Percentiles rank a stretch among this genome's conserved stretches.
Evolutionary conservation across 2,888 invertebrate genomes (phyloP).

Genomic region (Platerodrilus igneus): DNA sequence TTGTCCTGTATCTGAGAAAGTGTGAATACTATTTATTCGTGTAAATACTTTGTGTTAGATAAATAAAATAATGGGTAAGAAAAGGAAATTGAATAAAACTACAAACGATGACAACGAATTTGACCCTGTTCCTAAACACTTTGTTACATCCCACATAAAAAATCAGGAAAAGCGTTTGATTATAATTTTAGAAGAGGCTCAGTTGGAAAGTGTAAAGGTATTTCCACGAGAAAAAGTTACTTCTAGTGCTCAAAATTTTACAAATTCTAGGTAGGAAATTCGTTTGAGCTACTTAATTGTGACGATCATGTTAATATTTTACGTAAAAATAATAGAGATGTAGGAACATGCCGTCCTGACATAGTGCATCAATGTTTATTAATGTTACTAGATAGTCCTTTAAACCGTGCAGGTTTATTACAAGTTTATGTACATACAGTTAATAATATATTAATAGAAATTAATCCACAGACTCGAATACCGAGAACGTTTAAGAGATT

Average conservation of each 20-base stretch:
- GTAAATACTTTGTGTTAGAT: conserved; percentile 14
- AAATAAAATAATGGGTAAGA: conserved; percentile 50
- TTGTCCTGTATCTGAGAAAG: not conserved
- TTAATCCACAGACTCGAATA: conserved; percentile 95
- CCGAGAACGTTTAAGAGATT: conserved; percentile 96
- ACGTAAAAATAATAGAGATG: conserved; percentile 81
- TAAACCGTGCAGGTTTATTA: conserved; percentile 92
- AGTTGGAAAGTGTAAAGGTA: conserved; percentile 94
- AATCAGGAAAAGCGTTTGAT: conserved; percentile 88
- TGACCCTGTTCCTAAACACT: conserved; percentile 72
- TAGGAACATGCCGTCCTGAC: conserved; percentile 88
- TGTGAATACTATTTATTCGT: conserved; percentile 3
- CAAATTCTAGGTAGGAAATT: conserved; percentile 67
- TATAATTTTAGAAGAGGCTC: conserved; percentile 88
- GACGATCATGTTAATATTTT: conserved; percentile 86
- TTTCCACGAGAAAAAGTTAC: conserved; percentile 18
- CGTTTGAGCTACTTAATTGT: conserved; percentile 88
- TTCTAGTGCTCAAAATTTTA: not conserved
- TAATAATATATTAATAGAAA: conserved; percentile 89
- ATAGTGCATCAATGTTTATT: conserved; percentile 96
- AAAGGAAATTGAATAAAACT: conserved; percentile 50
- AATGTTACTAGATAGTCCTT: conserved; percentile 95
- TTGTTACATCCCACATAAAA: conserved; percentile 70
- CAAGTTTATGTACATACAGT: conserved; percentile 92
- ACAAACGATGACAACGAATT: conserved; percentile 64